These are phyloP conservation scores for Clarias magur DNA, from an alignment of 2,113 vertebrate species.

Conservation along the genomic window DNA sequence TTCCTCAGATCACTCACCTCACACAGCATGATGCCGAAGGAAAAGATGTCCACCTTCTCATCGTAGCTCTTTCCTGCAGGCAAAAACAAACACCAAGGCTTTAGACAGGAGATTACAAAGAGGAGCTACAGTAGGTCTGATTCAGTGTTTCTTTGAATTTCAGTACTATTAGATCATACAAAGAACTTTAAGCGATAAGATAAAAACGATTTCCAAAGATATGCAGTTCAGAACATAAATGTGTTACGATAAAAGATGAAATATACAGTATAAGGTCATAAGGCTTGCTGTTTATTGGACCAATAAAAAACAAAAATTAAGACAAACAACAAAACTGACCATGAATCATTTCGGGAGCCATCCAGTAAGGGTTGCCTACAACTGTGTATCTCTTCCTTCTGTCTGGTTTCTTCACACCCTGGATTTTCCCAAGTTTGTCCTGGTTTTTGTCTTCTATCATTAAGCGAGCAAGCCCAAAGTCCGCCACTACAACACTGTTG, in stretches of 20 bases:
- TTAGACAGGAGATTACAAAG: neutral
- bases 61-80: conserved; percentile 89
- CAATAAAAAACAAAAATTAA: neutral
- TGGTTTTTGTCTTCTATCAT: conserved; percentile 91
- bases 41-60: conserved; percentile 97
- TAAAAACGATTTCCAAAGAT: neutral
- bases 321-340: conserved; percentile 70
- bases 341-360: conserved; percentile 99
- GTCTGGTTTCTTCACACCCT: conserved; percentile 85
- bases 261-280: neutral
- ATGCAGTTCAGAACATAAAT: neutral
- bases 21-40: conserved; percentile 95
- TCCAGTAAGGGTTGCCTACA: conserved; percentile 99
- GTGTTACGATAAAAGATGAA: neutral
- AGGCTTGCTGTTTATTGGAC: neutral
- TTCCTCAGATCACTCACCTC: conserved; percentile 77
- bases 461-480: conserved; percentile 90
- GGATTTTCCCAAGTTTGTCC: conserved; percentile 75
- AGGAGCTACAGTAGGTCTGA: neutral
- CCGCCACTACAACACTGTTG: conserved; percentile 91
- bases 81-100: conserved; percentile 25
- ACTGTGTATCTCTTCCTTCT: conserved; percentile 95
- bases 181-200: neutral
- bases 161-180: neutral
- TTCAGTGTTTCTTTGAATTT: neutral